A percentile compares a stretch with the other conserved stretches of the same genome.
These are phyloP conservation scores for Eulemur albifrons DNA, from an alignment of 2,797 vertebrate species.

Conservation along the genomic window DNA sequence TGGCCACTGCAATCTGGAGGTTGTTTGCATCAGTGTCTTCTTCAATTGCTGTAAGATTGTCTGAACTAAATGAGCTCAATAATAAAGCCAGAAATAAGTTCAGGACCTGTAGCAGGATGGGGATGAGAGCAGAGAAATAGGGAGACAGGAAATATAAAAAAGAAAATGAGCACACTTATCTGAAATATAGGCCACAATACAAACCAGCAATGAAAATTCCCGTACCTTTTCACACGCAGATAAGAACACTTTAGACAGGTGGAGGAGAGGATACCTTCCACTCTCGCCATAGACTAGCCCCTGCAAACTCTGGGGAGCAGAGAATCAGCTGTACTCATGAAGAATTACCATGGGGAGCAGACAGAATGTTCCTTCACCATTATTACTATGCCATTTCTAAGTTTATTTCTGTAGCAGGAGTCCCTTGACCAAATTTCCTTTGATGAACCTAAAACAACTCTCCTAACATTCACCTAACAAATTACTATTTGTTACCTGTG, in stretches of 20 bases:
- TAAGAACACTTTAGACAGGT: background rate
- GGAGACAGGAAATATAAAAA: background rate
- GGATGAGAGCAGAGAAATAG: background rate
- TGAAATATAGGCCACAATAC: background rate
- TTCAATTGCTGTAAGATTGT: slow-evolving; percentile 91
- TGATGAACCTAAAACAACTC: background rate
- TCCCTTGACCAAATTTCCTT: background rate
- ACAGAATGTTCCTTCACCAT: background rate
- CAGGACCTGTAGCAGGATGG: slow-evolving; percentile 87
- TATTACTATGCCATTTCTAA: background rate
- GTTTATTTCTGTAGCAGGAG: background rate
- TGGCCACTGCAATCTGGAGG: slow-evolving; percentile 91
- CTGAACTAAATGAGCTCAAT: slow-evolving; percentile 97
- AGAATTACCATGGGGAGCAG: background rate
- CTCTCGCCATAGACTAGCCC: background rate
- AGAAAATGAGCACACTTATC: background rate
- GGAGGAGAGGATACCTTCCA: background rate
- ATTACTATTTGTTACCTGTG: background rate
- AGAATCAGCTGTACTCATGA: background rate
- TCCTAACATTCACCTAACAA: background rate
- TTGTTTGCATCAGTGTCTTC: slow-evolving; percentile 94
- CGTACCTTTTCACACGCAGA: background rate
- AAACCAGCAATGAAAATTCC: background rate
- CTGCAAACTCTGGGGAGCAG: background rate
- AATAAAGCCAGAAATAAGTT: slow-evolving; percentile 97